Conservation (phyloP, 2,797 vertebrate genomes). For the Tangara arthus region DNA sequence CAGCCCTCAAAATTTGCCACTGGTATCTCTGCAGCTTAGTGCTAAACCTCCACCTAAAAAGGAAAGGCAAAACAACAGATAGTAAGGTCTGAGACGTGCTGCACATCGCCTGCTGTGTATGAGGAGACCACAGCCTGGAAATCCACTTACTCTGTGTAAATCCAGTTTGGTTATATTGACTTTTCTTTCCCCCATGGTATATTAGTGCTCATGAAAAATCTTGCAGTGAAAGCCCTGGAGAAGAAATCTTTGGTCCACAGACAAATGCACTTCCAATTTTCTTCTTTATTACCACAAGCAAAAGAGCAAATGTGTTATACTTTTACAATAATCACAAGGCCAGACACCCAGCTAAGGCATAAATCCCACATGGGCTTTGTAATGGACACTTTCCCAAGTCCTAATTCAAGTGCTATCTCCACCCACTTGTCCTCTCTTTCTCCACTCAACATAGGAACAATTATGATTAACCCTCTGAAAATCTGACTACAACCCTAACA, state of each 20-base stretch:
- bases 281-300: neutral
- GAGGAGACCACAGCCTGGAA: neutral
- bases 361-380: neutral
- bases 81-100: neutral
- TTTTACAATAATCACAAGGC: neutral
- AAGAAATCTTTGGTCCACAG: conserved; percentile 16
- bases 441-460: neutral
- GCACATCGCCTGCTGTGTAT: neutral
- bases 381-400: neutral
- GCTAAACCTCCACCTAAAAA: neutral
- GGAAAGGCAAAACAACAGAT: neutral
- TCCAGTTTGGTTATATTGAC: neutral
- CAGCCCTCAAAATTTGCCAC: neutral
- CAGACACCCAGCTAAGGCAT: neutral
- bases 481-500: neutral
- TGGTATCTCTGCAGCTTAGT: neutral
- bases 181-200: neutral
- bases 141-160: neutral
- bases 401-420: neutral
- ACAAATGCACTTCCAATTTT: neutral
- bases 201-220: neutral
- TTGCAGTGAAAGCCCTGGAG: neutral
- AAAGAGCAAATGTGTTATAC: neutral
- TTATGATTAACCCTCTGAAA: neutral
- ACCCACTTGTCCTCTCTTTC: neutral